phyloP scores from a whole-genome alignment of 2,113 vertebrate species.

The Protomyctophum bolini region DNA sequence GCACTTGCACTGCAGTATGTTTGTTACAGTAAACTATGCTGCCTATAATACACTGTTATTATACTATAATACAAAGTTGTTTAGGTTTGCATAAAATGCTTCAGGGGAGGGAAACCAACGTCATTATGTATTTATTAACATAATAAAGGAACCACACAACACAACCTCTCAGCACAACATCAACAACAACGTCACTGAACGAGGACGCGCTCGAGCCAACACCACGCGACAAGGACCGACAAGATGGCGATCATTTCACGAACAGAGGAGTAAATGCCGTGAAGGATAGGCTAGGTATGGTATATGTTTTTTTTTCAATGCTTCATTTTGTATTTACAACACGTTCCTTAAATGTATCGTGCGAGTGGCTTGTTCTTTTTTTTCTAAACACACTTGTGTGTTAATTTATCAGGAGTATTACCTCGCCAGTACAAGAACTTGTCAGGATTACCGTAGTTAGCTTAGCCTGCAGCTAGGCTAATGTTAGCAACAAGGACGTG shows the following conservation, averaged over 20 bases:
- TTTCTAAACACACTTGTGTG: background rate
- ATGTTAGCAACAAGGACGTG: constrained; percentile 30
- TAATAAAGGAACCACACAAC: background rate
- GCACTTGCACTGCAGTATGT: no score
- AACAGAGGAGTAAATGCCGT: constrained; percentile 43
- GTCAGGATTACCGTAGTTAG: constrained; percentile 44
- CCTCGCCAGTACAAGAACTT: constrained; percentile 42
- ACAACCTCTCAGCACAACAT: constrained; percentile 32
- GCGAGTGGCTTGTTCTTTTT: background rate
- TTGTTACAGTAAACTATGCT: no score
- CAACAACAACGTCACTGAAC: constrained; percentile 63
- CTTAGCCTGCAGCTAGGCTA: constrained; percentile 33
- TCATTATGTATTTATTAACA: background rate
- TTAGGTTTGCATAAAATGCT: no score
- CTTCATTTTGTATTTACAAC: constrained; percentile 22
- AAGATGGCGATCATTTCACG: constrained; percentile 73
- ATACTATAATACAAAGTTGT: no score
- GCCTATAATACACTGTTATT: no score
- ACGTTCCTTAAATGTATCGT: constrained; percentile 26
- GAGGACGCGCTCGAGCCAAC: constrained; percentile 61
- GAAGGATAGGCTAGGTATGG: constrained; percentile 68
- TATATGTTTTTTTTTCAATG: constrained; percentile 9
- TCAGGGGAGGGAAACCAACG: no score
- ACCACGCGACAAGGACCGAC: constrained; percentile 74
- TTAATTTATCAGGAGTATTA: background rate